Evolutionary conservation across 2,888 invertebrate genomes (phyloP).

Genomic region (Xanthia togata): DNA sequence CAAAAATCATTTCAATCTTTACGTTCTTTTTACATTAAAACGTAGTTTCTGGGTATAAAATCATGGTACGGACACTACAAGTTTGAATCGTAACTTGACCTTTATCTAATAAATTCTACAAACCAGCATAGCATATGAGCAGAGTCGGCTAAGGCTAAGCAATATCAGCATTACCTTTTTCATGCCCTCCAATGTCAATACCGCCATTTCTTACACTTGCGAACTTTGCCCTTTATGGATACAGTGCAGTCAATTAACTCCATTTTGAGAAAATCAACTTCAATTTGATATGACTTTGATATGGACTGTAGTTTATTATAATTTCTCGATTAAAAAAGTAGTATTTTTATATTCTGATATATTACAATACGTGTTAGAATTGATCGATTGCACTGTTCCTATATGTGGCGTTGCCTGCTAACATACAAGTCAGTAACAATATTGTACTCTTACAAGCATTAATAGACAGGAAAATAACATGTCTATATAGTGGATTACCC

Average conservation of each 20-base stretch:
- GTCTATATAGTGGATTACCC: slow-evolving; percentile 40
- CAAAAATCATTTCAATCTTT: neutral
- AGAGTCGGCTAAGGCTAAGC: slow-evolving; percentile 11
- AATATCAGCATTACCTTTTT: slow-evolving; percentile 26
- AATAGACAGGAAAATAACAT: slow-evolving; percentile 37
- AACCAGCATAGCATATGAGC: slow-evolving; percentile 21
- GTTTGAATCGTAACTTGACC: slow-evolving; percentile 1
- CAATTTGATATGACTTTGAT: slow-evolving; percentile 56
- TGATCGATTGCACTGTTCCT: slow-evolving; percentile 42
- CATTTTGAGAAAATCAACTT: slow-evolving; percentile 46
- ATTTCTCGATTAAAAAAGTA: slow-evolving; percentile 18
- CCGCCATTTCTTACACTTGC: slow-evolving; percentile 13
- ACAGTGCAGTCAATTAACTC: slow-evolving; percentile 52
- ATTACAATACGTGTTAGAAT: slow-evolving; percentile 15
- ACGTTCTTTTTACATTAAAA: neutral
- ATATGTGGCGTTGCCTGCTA: slow-evolving; percentile 44
- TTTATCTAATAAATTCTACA: slow-evolving; percentile 24
- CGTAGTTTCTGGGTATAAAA: slow-evolving; percentile 15
- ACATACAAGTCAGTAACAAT: slow-evolving; percentile 25
- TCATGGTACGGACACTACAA: slow-evolving; percentile 26
- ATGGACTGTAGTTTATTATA: slow-evolving; percentile 47
- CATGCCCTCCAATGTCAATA: slow-evolving; percentile 33
- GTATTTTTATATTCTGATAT: slow-evolving; percentile 9
- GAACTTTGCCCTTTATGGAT: slow-evolving; percentile 30
- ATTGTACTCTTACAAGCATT: slow-evolving; percentile 50